Evolutionary conservation across 1,140 invertebrate genomes (phyloP).

Genomic region (Drosophila melanogaster): Release_6_plus_ISO1_MT NT_037436.4:15872001-15872500

Average conservation of each 20-base stretch:
- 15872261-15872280: constrained; percentile 21
- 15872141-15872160: constrained; percentile 14
- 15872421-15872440: constrained; percentile 26
- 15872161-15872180: constrained; percentile 33
- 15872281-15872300: constrained; percentile 5
- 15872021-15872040: constrained; percentile 38
- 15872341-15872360: constrained; percentile 2
- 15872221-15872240: constrained; percentile 2
- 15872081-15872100: constrained; percentile 15
- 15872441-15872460: constrained; percentile 8
- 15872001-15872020: neutral
- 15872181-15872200: constrained; percentile 36
- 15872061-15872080: constrained; percentile 35
- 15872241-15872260: constrained; percentile 10
- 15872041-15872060: constrained; percentile 38
- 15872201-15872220: constrained; percentile 23
- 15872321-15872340: constrained; percentile 5
- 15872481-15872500: constrained; percentile 4
- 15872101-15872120: constrained; percentile 30
- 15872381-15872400: constrained; percentile 35
- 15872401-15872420: constrained; percentile 25
- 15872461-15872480: neutral
- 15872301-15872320: constrained; percentile 17
- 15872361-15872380: constrained; percentile 24
- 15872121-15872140: constrained; percentile 52